These are phyloP conservation scores for Diuraphis noxia DNA, from an alignment of 1,140 invertebrate genomes.

Conservation along the genomic window DNA sequence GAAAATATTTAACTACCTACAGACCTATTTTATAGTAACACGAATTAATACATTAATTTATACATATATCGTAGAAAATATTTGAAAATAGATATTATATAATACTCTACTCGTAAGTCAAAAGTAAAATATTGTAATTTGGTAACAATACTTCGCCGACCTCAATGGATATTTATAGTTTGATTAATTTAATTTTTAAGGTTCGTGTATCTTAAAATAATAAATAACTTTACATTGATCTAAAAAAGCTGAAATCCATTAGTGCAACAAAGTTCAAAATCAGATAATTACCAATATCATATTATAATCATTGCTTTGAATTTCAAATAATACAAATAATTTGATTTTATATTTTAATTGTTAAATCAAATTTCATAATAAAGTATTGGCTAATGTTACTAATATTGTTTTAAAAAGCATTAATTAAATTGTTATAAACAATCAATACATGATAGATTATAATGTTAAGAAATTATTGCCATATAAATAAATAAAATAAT, in stretches of 20 bases:
- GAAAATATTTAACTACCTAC: neutral
- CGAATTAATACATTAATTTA: no score
- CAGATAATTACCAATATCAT: neutral
- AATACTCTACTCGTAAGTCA: neutral
- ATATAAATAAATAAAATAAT: no score
- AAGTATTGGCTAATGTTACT: neutral
- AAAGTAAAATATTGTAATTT: neutral
- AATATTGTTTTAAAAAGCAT: no score
- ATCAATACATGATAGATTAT: no score
- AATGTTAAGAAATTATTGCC: no score
- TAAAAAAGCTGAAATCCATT: neutral
- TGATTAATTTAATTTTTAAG: neutral
- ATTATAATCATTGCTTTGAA: neutral
- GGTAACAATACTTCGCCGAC: neutral
- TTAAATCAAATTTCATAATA: neutral
- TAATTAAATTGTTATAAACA: no score
- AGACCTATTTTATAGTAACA: neutral
- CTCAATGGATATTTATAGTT: neutral
- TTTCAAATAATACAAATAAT: neutral
- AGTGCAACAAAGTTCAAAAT: neutral
- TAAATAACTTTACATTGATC: neutral
- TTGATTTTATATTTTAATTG: neutral
- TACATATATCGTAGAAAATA: no score
- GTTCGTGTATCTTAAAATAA: neutral
- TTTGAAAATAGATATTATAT: no score